Base-by-base conservation (phyloP, 2,888 invertebrate species). In the Mimas tiliae region DNA sequence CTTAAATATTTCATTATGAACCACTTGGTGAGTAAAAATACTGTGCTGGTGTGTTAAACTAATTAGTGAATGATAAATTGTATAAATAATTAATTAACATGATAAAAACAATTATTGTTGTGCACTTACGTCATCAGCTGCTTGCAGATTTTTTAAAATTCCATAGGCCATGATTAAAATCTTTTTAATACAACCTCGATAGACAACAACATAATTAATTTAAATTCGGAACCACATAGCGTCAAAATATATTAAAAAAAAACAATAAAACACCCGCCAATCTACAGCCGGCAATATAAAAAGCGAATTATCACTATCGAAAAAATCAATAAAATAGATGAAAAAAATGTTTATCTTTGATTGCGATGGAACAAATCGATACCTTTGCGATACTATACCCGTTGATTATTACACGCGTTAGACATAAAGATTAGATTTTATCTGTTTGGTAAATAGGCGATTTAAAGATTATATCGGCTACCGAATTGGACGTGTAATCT, bases 21-120 rank as follows among this genome's bases (percentile, higher is more conserved):
- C 79, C 77, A 70, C 71, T 78, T 82, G 79, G 85, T 84, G 81
- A 85, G 84, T 64, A 66, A 6, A 11, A 42, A 50, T 11, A 21
- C 34, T 48, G 47, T 48, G 27, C 2, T 63, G 8, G 47, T 47
- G 33, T 33, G 12, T 21, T 19, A 27, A 27, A 27, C n/a, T 27
- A 27, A 8, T 33, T 14, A 48, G 33, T 47, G 33, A 62, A 47
- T 63, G 19, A 21, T 51, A 11, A 51, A 19, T 51, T 19, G 19
- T 16, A 50, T 50, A 3, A 19, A 50, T 50, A 3, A 19, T 51
- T 21, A 19, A 21, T 21, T 21, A 19, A 21, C 21, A 21, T 2
- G 12, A 51, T 51, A 51, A 19, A 51, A 19, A 12, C 8, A 51
- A 16, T 3, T 27, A 27, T n/a, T 21, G 19, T 19, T 19, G 9